These are phyloP conservation scores for Diploscapter pachys DNA, from an alignment of 1,140 invertebrate species.

Conservation along the genomic window DNA sequence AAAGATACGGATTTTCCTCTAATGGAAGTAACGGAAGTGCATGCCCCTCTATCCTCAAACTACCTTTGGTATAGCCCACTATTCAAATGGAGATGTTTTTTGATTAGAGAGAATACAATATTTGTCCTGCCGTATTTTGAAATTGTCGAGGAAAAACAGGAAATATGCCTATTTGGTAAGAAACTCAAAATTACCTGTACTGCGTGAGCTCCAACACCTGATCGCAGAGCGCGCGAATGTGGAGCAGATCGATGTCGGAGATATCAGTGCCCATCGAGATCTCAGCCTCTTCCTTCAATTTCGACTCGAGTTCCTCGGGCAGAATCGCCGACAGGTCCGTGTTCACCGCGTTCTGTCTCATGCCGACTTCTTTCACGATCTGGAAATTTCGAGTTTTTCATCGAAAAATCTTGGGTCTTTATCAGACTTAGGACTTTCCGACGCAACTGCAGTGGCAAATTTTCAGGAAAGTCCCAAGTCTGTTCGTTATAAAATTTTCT, in stretches of 20 bases:
- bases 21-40: too few species aligned
- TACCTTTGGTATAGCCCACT: too few species aligned
- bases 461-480: too few species aligned
- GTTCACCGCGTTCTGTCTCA: constrained; percentile 75
- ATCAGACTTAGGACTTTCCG: too few species aligned
- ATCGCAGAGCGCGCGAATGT: constrained; percentile 85
- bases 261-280: constrained; percentile 99
- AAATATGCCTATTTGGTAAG: not conserved
- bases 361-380: constrained; percentile 75
- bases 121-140: too few species aligned
- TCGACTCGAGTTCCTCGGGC: constrained; percentile 82
- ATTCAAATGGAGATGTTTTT: too few species aligned
- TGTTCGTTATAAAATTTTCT: not conserved
- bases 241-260: constrained; percentile 85
- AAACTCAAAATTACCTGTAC: constrained; percentile 55
- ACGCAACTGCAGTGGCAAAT: too few species aligned
- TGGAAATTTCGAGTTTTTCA: constrained; percentile 13
- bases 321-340: constrained; percentile 87
- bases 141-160: too few species aligned
- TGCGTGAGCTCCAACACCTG: constrained; percentile 82
- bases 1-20: too few species aligned
- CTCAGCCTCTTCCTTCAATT: constrained; percentile 91
- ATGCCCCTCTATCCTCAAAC: too few species aligned
- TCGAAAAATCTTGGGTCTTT: not conserved
- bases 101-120: too few species aligned